A percentile compares a stretch with the other conserved stretches of the same genome.
Conservation (phyloP, 37 sponge, comb jelly and placozoan species). For the Crambe crambe region DNA sequence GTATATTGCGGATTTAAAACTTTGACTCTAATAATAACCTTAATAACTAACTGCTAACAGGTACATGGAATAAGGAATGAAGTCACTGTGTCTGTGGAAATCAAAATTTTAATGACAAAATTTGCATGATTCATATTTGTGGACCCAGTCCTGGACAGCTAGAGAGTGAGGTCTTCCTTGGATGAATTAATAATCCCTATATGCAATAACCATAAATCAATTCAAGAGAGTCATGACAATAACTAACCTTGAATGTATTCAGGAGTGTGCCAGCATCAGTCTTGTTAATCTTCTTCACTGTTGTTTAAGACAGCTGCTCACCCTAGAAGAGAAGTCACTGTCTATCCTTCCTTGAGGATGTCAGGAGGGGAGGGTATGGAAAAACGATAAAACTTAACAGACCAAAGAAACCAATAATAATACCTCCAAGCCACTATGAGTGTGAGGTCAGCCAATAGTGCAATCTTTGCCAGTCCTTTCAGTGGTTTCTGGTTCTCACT, state of each 20-base stretch:
- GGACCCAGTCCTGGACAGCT: conserved; percentile 84
- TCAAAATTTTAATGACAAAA: not conserved
- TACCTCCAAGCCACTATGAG: conserved; percentile 92
- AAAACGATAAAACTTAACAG: not conserved
- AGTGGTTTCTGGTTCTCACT: conserved; percentile 66
- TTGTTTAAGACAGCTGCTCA: conserved; percentile 52
- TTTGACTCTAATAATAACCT: no score
- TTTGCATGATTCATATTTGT: no score
- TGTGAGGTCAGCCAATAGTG: conserved; percentile 75
- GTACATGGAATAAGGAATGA: conserved; percentile 71
- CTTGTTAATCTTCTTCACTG: conserved; percentile 84
- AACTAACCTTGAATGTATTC: conserved; percentile 61
- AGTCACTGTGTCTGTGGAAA: conserved; percentile 72
- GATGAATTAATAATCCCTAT: conserved; percentile 57
- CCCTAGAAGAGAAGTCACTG: conserved; percentile 81
- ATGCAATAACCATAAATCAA: not conserved
- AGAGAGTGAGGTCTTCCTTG: conserved; percentile 72
- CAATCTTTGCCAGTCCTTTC: conserved; percentile 80
- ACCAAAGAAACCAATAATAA: not conserved
- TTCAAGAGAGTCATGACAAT: not conserved
- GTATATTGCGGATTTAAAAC: no score
- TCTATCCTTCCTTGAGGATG: conserved; percentile 83
- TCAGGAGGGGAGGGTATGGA: conserved; percentile 79
- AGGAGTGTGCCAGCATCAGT: conserved; percentile 88
- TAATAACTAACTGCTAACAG: no score